A percentile compares a stretch with the other conserved stretches of the same genome.
phyloP scores from a whole-genome alignment of 2,797 vertebrate species.

The Peromyscus aztecus region DNA sequence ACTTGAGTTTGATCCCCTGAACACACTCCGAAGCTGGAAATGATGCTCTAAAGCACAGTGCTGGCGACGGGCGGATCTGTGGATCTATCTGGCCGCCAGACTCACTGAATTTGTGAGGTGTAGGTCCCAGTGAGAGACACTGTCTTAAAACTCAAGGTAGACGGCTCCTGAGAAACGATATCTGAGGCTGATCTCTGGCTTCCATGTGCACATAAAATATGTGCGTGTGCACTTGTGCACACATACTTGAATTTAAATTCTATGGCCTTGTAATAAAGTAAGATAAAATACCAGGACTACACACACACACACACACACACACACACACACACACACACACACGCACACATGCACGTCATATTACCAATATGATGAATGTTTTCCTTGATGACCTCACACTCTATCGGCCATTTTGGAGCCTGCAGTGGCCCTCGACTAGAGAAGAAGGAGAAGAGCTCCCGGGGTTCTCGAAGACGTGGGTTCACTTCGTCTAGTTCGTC shows the following conservation, averaged over 20 bases:
- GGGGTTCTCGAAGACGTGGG: conserved; percentile 89
- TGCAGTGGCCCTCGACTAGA: conserved; percentile 81
- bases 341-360: rapidly evolving
- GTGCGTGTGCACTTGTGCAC: not conserved
- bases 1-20: not conserved
- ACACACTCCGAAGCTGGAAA: not conserved
- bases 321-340: rapidly evolving
- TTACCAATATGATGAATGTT: conserved; percentile 93
- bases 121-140: not conserved
- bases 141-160: not conserved
- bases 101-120: not conserved
- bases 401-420: conserved; percentile 92
- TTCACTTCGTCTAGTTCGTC: conserved; percentile 83
- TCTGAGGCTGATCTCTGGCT: too few relatives aligned
- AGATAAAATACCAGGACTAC: not conserved
- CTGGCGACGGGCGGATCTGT: not conserved
- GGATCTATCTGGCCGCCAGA: not conserved
- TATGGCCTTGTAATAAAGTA: not conserved
- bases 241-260: not conserved
- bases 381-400: conserved; percentile 94
- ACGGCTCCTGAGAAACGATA: not conserved
- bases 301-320: rapidly evolving
- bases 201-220: not conserved
- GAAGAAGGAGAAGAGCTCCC: conserved; percentile 89
- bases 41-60: not conserved